Percentiles rank a stretch among this genome's conserved stretches.
Evolutionary conservation across 1,140 invertebrate species (phyloP).

Genomic region (Ceratina calcarata): DNA sequence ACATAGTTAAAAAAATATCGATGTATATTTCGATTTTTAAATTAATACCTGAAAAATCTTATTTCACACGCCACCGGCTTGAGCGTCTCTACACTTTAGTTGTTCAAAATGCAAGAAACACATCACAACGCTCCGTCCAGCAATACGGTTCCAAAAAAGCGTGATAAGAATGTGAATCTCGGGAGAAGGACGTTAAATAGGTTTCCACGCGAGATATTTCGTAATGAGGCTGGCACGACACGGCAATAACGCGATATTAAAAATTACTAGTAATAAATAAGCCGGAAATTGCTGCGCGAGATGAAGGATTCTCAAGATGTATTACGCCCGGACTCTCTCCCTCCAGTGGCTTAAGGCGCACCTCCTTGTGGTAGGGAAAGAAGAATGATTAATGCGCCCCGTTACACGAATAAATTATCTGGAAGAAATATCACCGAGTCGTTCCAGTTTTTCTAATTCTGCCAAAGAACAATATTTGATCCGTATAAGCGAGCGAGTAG

Average conservation of each 20-base stretch:
- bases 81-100: too few species aligned
- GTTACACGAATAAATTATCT: not conserved
- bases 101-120: too few species aligned
- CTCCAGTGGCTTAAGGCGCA: not conserved
- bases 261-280: slow-evolving; percentile 38
- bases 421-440: not conserved
- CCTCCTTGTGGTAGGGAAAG: not conserved
- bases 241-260: slow-evolving; percentile 33
- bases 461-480: too few species aligned
- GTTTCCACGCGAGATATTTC: slow-evolving; percentile 22
- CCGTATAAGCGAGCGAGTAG: not conserved
- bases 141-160: too few species aligned
- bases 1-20: too few species aligned
- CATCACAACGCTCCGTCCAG: too few species aligned
- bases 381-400: not conserved
- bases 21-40: too few species aligned
- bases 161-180: too few species aligned
- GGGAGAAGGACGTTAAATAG: not conserved
- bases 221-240: not conserved
- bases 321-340: not conserved
- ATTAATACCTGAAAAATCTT: too few species aligned
- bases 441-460: too few species aligned
- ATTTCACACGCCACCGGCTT: too few species aligned
- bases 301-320: slow-evolving; percentile 15
- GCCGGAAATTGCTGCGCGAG: slow-evolving; percentile 15